Evolutionary conservation across 2,888 invertebrate genomes (phyloP).

Genomic region (Drosophila conformis): DNA sequence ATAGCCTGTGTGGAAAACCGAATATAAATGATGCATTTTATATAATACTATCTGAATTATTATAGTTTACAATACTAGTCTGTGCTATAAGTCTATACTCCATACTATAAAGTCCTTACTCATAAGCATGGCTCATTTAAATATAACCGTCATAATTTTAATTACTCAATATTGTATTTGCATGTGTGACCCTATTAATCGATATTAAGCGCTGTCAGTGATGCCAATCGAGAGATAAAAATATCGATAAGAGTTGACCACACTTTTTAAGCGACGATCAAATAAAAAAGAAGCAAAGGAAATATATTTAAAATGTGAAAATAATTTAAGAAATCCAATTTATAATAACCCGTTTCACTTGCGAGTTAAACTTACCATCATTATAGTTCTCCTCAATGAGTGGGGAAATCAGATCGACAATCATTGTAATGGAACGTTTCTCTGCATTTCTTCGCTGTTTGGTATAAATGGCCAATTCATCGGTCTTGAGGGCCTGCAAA

Average conservation of each 20-base stretch:
- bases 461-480: conserved; percentile 90
- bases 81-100: not conserved
- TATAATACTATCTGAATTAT: not conserved
- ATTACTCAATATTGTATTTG: not conserved
- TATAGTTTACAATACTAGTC: not conserved
- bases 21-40: not conserved
- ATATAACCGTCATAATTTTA: not conserved
- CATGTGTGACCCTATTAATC: not conserved
- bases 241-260: not conserved
- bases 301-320: not conserved
- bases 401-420: conserved; percentile 95
- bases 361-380: conserved; percentile 85
- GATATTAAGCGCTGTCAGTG: not conserved
- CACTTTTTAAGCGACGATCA: not conserved
- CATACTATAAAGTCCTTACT: not conserved
- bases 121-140: not conserved
- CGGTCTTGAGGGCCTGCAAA: conserved; percentile 91
- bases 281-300: not conserved
- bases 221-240: not conserved
- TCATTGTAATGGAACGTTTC: conserved; percentile 92
- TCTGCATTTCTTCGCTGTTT: conserved; percentile 90
- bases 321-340: not conserved
- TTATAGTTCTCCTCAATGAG: conserved; percentile 90
- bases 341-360: not conserved
- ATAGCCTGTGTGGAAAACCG: conserved; percentile 82